Base-by-base conservation (phyloP, 2,888 invertebrate genomes). In the Orthonevra nobilis region DNA sequence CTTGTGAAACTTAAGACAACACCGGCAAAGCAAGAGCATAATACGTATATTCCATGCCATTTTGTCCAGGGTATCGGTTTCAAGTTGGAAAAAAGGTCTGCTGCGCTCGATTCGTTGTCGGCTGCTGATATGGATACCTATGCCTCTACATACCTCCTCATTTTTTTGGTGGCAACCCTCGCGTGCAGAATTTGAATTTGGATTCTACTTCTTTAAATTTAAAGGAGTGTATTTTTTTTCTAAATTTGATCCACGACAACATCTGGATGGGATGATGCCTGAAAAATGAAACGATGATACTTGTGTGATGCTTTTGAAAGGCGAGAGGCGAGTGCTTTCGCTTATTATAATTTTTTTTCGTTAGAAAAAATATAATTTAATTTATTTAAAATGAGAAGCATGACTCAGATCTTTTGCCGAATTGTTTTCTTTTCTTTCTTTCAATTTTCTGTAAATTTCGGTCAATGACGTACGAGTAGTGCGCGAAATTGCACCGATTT, bases 31-130 rank as follows among this genome's bases (percentile, higher is more conserved):
- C 34, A 56, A 44, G 61, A 48, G 63, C 66, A 60, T 66, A 52
- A 61, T 52, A n/a, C n/a, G n/a, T n/a, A 52, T 68, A 81, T 74
- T 69, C 74, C 63, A 74, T 81, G 81, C 72, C 68, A 81, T 74
- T 81, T 81, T 63, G 81, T 58, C 63, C 58, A 56, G n/a, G 52
- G 69, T 81, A 81, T 81, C 74, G 42, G 52, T 81, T 81, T 69
- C 81, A 40, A 68, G 46, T 73, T 72, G 44, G n/a, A 61, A 32
- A 58, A 60, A 79, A 73, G 40, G 48, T 52, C 46, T 40, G 20
- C 52, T 32, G 23, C 61, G 44, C 30, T 56, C 34, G 19, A 70
- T 61, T 60, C 58, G 69, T 44, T 52, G 44, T 44, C 32, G 28
- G 52, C 20, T 38, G 46, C 9, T 72, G 72, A 79, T 61, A 79